phyloP scores from a whole-genome alignment of 2,888 invertebrate species.

The Sinhomidia bicolor region DNA sequence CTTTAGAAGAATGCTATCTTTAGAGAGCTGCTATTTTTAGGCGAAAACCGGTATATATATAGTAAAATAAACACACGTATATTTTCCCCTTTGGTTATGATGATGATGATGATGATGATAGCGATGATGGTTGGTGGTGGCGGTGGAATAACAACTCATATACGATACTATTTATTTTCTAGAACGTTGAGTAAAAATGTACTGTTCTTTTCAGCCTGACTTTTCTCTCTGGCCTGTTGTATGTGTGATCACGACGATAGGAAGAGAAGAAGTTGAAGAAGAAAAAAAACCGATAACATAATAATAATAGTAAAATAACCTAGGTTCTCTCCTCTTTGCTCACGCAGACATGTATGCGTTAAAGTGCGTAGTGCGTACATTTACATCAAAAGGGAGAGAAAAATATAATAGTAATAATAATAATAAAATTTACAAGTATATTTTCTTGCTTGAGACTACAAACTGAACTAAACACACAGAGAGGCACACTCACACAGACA shows the following conservation, averaged over 20 bases:
- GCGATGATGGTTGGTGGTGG: no score
- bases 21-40: no score
- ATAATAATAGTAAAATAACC: conserved; percentile 51
- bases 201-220: conserved; percentile 32
- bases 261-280: background rate
- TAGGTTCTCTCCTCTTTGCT: conserved; percentile 4
- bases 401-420: background rate
- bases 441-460: no score
- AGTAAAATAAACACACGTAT: background rate
- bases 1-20: no score
- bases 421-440: background rate
- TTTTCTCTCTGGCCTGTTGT: conserved; percentile 21
- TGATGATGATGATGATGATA: background rate
- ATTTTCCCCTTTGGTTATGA: no score
- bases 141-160: no score
- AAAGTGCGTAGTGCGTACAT: conserved; percentile 21
- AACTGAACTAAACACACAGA: no score
- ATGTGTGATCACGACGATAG: conserved; percentile 26
- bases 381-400: background rate
- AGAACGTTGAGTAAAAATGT: conserved; percentile 37
- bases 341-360: conserved; percentile 15
- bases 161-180: conserved; percentile 58
- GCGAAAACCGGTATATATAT: background rate
- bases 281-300: no score
- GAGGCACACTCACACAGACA: background rate